Conservation (phyloP, 2,888 invertebrate genomes). For the Hartigia nigra region DNA sequence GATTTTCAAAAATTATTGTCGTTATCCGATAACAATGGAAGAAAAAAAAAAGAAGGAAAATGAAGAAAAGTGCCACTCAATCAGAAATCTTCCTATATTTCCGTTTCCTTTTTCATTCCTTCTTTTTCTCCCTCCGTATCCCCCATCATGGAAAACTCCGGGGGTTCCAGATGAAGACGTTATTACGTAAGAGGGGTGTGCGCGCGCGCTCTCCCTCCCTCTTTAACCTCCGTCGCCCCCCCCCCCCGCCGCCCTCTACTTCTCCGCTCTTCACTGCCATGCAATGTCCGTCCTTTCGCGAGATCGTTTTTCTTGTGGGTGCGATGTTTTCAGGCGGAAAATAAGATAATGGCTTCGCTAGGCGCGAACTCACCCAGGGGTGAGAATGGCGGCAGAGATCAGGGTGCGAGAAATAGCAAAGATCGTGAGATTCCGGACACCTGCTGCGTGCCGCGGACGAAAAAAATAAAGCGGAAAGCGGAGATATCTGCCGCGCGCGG, state of each 20-base stretch:
- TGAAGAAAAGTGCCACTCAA: too few relatives aligned
- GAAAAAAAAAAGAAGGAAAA: too few relatives aligned
- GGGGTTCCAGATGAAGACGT: too few relatives aligned
- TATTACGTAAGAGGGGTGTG: too few relatives aligned
- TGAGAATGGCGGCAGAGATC: conserved; percentile 18
- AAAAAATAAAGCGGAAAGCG: conserved; percentile 30
- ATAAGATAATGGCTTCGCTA: conserved; percentile 63
- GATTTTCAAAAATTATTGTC: too few relatives aligned
- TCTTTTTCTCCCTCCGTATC: conserved; percentile 8
- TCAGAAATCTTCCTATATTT: too few relatives aligned
- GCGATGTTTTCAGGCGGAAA: conserved; percentile 63
- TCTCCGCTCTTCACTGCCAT: neutral
- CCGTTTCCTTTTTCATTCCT: conserved; percentile 17
- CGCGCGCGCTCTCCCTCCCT: conserved; percentile 8
- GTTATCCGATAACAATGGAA: too few relatives aligned
- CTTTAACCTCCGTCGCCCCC: conserved; percentile 9
- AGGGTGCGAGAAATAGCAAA: conserved; percentile 42
- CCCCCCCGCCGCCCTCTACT: conserved; percentile 19
- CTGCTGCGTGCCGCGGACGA: conserved; percentile 34
- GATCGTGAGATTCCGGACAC: conserved; percentile 57
- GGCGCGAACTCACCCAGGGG: conserved; percentile 43
- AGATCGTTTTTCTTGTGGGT: conserved; percentile 62
- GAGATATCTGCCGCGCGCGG: conserved; percentile 16
- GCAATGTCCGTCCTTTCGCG: conserved; percentile 23
- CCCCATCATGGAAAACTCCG: too few relatives aligned